Base-by-base conservation (phyloP, 2,797 vertebrate species). In the Aeoliscus strigatus region DNA sequence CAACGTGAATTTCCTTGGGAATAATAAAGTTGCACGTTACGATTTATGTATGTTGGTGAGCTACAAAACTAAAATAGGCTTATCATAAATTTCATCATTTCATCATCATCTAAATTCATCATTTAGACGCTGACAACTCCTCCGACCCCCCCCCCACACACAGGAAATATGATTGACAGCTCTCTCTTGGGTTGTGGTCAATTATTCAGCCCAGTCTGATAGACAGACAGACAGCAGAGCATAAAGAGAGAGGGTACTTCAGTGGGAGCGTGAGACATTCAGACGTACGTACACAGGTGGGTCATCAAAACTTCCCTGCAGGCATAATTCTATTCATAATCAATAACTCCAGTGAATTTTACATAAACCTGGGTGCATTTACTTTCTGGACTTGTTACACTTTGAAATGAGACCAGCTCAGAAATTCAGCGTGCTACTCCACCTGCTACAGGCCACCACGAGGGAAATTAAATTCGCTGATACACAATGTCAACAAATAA, bases 191-290 rank as follows among this genome's bases (percentile, higher is more conserved):
- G 36, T 49, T 36, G 35, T 14, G 27, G 60, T 79, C 54, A 81
- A 83, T 80, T 52, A 83, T 83, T 80, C 73, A 80, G 48, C 46
- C 46, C 49, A 52, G 53, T 60, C 54, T 67, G 71, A 73, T 12
- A 35, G 57, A 66, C 42, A 11, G 40, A 72, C 54, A 64, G 57
- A 70, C 59, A 51, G 52, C 24, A 38, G 47, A 39, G 40, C 59
- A 41, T 10, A 33, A 37, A 59, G 58, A 54, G 33, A 62, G 60
- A 52, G 51, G 33, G 40, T 39, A 29, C 32, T 35, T 35, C 24
- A 35, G 31, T 14, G 24, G 14, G 26, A 37, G 44, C 11, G 14
- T 15, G 16, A 44, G 54, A 38, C 50, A 47, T 35, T 23, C 4
- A 26, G 25, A 25, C 29, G 4, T 2, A 25, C 39, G 31, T 44